Evolutionary conservation across 2,113 vertebrate genomes (phyloP), one percentile per base, ranked within the genome.

Genomic region (Pithys albifrons): DNA sequence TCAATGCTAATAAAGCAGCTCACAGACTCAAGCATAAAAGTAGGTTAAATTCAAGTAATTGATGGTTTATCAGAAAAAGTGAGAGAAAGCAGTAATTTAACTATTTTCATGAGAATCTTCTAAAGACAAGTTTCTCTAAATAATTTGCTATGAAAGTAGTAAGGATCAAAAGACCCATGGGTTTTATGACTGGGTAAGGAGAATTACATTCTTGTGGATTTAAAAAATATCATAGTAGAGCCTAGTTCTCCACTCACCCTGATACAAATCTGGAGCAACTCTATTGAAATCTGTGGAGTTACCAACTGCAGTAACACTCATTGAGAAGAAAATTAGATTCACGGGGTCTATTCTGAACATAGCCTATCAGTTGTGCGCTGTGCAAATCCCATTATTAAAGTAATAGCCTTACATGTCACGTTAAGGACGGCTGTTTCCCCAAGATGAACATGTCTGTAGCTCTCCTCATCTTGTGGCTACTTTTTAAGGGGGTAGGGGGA

Each of bases 241-340:
- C 74, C 88, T 96, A 93, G 70, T 89, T 95, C 90, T 91, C 82
- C 82, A 85, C 78, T 96, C 93, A 93, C 67, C 92, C 92, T 1
- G 8, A 85, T 71, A 95, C 55, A 96, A 96, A 91, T 94, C 85
- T 89, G 89, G 81, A 91, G 88, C 89, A 94, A 83, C 85, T 88
- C 89, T 94, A 74, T 93, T 93, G 92, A 96, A 95, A 96, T 78
- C 91, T 48, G 29, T 67, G 66, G 90, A 90, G 90, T 86, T 92
- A 88, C 64, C 19, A 57, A 78, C 75, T 67, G 88, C 90, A 88
- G 33, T 90, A 94, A 90, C 75, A 67, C 64, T 95, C 92, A 93
- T 89, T 96, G 95, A 96, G 90, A 88, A 74, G 93, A 97, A 96
- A 96, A 96, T 96, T 83, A 96, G 90, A 96, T 96, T 96, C 92